Evolutionary conservation across 2,113 vertebrate genomes (phyloP), one percentile per base, ranked within the genome.

Genomic region (Mionectes macconnelli): DNA sequence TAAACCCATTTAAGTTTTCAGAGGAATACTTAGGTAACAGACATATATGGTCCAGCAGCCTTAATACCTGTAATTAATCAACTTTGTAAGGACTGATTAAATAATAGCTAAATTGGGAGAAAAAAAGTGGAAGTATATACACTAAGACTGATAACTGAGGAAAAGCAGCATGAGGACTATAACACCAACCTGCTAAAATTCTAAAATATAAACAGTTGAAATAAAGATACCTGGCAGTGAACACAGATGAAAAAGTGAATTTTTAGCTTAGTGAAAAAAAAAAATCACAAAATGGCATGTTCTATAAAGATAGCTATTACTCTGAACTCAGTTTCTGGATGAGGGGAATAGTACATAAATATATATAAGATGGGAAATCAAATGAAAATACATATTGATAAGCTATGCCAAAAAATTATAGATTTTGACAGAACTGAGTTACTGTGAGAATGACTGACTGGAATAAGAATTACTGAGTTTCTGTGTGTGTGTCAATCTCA

Each of bases 291-390:
- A 94, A 81, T 49, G 8, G 9, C n/a, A 50, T 60, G 14, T 91
- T 89, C 40, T 62, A 10, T 50, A 73, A 93, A 94, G 66, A 27
- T 21, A 82, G 53, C 25, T 91, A 42, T 87, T 91, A 66, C 69
- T 95, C 66, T 87, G 49, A 94, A 85, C 49, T 76, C 66, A 62
- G 23, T 79, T 93, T 84, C 57, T 84, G n/a, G 57, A 91, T 78
- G 49, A 79, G n/a, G 64, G 23, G 21, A 94, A 45, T 64, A 63
- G 39, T 62, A 59, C 39, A 56, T 72, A 87, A 89, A 79, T 64
- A 4, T 68, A 49, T 78, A 11, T 72, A 91, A 81, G n/a, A 75
- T 69, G 16, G 79, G 28, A 89, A 95, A 92, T 84, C 52, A 94
- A 91, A 91, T 79, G 40, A 75, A 91, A 95, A 91, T 69, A 72